These are phyloP conservation scores for Crocuta crocuta DNA, from an alignment of 2,113 vertebrate species.

Conservation along the genomic window DNA sequence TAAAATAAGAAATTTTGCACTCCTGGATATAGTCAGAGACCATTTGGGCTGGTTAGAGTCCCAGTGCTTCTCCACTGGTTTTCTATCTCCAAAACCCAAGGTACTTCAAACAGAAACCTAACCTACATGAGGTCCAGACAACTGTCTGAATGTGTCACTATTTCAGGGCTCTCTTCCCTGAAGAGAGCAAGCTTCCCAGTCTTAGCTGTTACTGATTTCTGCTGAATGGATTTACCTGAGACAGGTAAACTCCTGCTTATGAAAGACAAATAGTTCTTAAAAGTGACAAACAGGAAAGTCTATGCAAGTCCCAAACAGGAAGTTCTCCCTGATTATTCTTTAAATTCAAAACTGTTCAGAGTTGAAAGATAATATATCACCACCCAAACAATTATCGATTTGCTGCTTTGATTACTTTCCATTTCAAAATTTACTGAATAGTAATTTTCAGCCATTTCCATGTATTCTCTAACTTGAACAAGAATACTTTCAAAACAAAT, in stretches of 20 bases:
- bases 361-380: neutral
- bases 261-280: neutral
- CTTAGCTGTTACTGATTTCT: neutral
- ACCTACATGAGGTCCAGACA: neutral
- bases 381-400: neutral
- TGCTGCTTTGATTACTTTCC: neutral
- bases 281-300: neutral
- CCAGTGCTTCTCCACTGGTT: neutral
- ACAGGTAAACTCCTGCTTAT: neutral
- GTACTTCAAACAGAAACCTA: neutral
- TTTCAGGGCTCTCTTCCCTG: neutral
- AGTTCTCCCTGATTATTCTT: neutral
- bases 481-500: neutral
- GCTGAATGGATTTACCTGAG: neutral
- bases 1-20: neutral
- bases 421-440: neutral
- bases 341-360: neutral
- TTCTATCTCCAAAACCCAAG: neutral
- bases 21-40: neutral
- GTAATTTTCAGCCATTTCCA: neutral
- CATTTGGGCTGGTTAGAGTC: neutral
- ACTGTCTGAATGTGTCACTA: too few species aligned
- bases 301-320: neutral
- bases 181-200: neutral
- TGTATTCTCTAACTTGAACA: neutral